Conservation (phyloP, 2,113 vertebrate species). For the Tor tambroides region DNA sequence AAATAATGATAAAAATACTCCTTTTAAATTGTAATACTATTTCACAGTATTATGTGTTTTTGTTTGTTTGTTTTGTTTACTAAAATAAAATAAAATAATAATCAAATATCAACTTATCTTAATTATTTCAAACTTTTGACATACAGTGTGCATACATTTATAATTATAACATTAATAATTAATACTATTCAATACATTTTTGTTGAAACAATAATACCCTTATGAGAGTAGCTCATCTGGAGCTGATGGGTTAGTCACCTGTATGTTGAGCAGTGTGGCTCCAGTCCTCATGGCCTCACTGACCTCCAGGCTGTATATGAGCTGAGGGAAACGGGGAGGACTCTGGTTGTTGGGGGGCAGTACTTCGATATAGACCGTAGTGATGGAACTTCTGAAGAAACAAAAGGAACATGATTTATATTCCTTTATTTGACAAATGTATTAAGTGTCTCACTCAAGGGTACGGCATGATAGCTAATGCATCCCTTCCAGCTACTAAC, state of each 20-base stretch:
- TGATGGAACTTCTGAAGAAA: constrained; percentile 88
- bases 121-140: background rate
- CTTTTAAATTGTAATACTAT: background rate
- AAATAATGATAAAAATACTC: no score
- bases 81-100: no score
- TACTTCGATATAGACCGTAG: constrained; percentile 96
- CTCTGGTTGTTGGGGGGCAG: constrained; percentile 98
- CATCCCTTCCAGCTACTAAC: background rate
- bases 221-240: background rate
- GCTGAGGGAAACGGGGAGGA: constrained; percentile 88
- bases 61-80: no score
- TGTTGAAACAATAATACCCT: background rate
- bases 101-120: no score
- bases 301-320: constrained; percentile 91
- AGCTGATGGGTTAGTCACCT: constrained; percentile 71
- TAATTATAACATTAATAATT: background rate
- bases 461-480: background rate
- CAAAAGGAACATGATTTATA: constrained; percentile 5
- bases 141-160: background rate
- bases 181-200: background rate
- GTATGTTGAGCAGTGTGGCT: constrained; percentile 88
- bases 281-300: constrained; percentile 95
- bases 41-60: background rate
- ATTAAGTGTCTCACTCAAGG: background rate
- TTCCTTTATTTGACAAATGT: background rate